Base-by-base conservation (phyloP, 2,113 vertebrate genomes). In the Isichthys henryi region DNA sequence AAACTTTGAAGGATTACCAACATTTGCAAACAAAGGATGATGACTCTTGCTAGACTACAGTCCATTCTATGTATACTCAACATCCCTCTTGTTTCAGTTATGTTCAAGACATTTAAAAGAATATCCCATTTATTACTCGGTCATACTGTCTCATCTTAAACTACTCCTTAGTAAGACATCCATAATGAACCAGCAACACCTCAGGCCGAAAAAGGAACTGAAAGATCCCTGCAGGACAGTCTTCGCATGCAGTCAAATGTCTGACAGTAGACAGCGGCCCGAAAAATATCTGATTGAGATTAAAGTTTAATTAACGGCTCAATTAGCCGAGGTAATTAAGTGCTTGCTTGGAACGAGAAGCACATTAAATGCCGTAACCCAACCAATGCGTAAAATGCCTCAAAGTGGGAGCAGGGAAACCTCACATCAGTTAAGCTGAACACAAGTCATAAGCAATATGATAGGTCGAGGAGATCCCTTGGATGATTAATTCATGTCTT, bases 241-340 rank as follows among this genome's bases (percentile, higher is more conserved):
- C 21, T 45, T 48, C 56, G 31, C 27, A 58, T 83, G 39, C 21
- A 87, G 85, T 49, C 39, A 58, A 84, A 89, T 52, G 77, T 27
- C 50, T 83, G 35, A 53, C 9, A 89, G 49, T 2, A 53, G 50
- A 49, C 45, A n/a, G 62, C 91, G 88, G 90, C 91, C 88, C 86
- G 70, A 90, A 80, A 21, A 90, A 92, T 87, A 85, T 90, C 90
- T 92, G 93, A 94, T 94, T 90, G 92, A 92, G 92, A 91, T 91
- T 80, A 89, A 91, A 90, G 89, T 91, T 90, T 74, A 90, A 92
- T 91, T 92, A 92, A 94, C 92, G 88, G 91, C 92, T 92, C 91
- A 92, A 93, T 93, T 93, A 93, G 91, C 91, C 89, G 62, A 82
- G 13, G 31, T 92, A 93, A 94, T 94, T 93, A 92, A 92, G 91